Evolutionary conservation across 2,797 vertebrate genomes (phyloP).

Genomic region (Gobionotothen gibberifrons): DNA sequence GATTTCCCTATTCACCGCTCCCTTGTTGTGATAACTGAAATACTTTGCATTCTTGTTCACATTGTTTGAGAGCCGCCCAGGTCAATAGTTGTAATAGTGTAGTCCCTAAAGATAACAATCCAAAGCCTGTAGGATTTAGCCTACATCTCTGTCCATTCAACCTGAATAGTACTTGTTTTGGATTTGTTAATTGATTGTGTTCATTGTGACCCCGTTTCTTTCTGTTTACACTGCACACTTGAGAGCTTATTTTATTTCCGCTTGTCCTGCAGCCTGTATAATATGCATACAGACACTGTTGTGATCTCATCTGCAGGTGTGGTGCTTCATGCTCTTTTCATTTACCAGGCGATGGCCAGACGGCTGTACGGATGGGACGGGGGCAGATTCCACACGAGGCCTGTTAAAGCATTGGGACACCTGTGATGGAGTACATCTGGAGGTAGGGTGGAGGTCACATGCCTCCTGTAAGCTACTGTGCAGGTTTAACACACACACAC

Average conservation of each 20-base stretch:
- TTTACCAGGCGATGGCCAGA: conserved; percentile 5
- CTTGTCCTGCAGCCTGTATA: conserved; percentile 57
- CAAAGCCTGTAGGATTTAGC: conserved; percentile 70
- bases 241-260: conserved; percentile 56
- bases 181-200: conserved; percentile 78
- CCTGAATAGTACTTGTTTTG: conserved; percentile 69
- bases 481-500: conserved; percentile 36
- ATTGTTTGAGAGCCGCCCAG: conserved; percentile 74
- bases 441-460: conserved; percentile 67
- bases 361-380: background rate
- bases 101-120: conserved; percentile 73
- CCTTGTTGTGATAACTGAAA: conserved; percentile 76
- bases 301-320: conserved; percentile 59
- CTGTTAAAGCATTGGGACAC: conserved; percentile 40
- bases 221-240: conserved; percentile 64
- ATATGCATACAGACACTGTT: conserved; percentile 51
- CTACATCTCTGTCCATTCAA: conserved; percentile 67
- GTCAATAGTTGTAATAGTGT: conserved; percentile 74
- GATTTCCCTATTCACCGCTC: conserved; percentile 60
- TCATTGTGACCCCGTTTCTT: conserved; percentile 68
- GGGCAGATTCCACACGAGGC: conserved; percentile 42
- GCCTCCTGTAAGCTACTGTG: conserved; percentile 65
- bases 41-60: conserved; percentile 80
- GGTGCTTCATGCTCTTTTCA: conserved; percentile 22
- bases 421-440: conserved; percentile 55